Evolutionary conservation across 2,797 vertebrate genomes (phyloP).

Genomic region (Lates japonicus): DNA sequence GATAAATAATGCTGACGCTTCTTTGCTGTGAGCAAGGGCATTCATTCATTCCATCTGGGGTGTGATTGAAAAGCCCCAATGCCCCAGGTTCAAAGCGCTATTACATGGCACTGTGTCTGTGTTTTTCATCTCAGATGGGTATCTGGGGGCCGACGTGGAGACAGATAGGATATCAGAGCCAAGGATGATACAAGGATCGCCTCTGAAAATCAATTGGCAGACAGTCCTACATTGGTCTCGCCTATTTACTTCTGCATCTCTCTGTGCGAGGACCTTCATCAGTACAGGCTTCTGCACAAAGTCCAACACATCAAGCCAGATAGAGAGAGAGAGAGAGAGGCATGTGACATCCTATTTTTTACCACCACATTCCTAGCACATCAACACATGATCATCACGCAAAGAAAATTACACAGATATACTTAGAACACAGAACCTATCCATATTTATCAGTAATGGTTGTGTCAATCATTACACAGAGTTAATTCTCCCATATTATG

Average conservation of each 20-base stretch:
- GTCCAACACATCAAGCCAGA: constrained; percentile 40
- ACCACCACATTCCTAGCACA: constrained; percentile 1
- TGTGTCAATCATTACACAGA: background rate
- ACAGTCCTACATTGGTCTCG: constrained; percentile 64
- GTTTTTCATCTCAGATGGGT: constrained; percentile 81
- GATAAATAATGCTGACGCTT: constrained; percentile 73
- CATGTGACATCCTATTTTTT: constrained; percentile 16
- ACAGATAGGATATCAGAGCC: constrained; percentile 83
- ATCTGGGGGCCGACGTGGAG: constrained; percentile 74
- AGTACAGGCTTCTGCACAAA: constrained; percentile 42
- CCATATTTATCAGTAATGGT: background rate
- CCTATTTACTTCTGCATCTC: constrained; percentile 73
- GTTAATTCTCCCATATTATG: background rate
- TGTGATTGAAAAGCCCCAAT: constrained; percentile 81
- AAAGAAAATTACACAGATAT: background rate
- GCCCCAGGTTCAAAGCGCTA: constrained; percentile 77
- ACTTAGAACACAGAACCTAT: background rate
- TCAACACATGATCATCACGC: constrained; percentile 10
- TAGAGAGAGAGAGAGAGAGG: background rate
- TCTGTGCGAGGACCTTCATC: constrained; percentile 63
- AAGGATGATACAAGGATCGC: constrained; percentile 79
- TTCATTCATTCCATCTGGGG: constrained; percentile 74
- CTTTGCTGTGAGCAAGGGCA: constrained; percentile 64
- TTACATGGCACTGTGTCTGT: constrained; percentile 78
- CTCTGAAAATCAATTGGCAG: constrained; percentile 82